Evolutionary conservation across 1,140 invertebrate species (phyloP).

Genomic region (Tetramorium alpestre): DNA sequence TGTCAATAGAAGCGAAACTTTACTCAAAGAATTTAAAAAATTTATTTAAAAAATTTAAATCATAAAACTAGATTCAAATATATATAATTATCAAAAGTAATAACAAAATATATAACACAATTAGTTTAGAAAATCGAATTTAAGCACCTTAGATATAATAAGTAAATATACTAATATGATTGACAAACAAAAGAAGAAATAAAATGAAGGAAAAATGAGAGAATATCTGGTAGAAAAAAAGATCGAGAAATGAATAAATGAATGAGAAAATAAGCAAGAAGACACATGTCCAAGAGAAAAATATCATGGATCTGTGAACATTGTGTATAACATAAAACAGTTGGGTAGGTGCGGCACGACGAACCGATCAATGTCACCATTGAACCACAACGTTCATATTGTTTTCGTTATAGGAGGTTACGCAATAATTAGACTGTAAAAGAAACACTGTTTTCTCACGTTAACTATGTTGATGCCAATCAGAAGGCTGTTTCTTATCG

Average conservation of each 20-base stretch:
- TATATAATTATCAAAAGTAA: neutral
- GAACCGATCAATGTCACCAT: constrained; percentile 46
- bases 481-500: neutral
- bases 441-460: constrained; percentile 5
- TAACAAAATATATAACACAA: neutral
- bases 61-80: neutral
- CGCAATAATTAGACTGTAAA: constrained; percentile 36
- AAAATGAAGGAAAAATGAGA: neutral
- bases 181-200: neutral
- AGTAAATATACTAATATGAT: neutral
- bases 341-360: constrained; percentile 11
- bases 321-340: neutral
- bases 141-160: neutral
- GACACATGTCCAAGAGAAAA: neutral
- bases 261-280: neutral
- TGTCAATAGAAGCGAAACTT: neutral
- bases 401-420: neutral
- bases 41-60: neutral
- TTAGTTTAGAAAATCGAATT: neutral
- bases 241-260: neutral
- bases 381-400: constrained; percentile 39
- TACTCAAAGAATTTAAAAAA: no score
- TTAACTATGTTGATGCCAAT: neutral
- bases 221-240: neutral
- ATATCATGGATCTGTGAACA: neutral